Evolutionary conservation across 2,888 invertebrate species (phyloP).

Genomic region (Heterodera filipjevi): DNA sequence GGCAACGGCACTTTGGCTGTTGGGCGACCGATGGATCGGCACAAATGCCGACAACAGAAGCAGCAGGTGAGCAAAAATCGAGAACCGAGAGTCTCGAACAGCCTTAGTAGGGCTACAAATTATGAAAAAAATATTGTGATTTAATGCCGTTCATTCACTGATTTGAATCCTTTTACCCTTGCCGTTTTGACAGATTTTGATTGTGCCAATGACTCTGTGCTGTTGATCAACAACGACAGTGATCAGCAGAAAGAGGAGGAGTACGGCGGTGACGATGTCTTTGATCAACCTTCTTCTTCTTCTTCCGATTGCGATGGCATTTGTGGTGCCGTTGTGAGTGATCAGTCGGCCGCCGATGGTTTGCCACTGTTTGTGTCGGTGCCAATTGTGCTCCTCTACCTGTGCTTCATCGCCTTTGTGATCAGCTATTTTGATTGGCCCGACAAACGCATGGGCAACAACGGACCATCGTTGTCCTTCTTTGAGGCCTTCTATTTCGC

Average conservation of each 20-base stretch:
- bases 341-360: slow-evolving; percentile 5
- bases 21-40: background rate
- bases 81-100: too few species aligned
- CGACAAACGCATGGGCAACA: slow-evolving; percentile 37
- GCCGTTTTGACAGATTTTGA: background rate
- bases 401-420: slow-evolving; percentile 41
- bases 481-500: slow-evolving; percentile 45
- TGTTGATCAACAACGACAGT: background rate
- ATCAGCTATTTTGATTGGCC: slow-evolving; percentile 41
- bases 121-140: too few species aligned
- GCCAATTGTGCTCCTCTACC: slow-evolving; percentile 39
- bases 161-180: too few species aligned
- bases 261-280: background rate
- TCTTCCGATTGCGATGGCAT: background rate
- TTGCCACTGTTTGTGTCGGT: slow-evolving; percentile 43
- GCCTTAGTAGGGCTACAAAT: too few species aligned
- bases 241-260: too few species aligned
- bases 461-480: slow-evolving; percentile 30
- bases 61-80: background rate
- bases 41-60: background rate
- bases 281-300: background rate
- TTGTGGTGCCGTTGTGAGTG: background rate
- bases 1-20: background rate
- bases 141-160: too few species aligned
- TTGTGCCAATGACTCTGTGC: background rate